Percentiles rank a stretch among this genome's conserved stretches.
phyloP scores from a whole-genome alignment of 2,797 vertebrate genomes.

The Bucorvus abyssinicus region DNA sequence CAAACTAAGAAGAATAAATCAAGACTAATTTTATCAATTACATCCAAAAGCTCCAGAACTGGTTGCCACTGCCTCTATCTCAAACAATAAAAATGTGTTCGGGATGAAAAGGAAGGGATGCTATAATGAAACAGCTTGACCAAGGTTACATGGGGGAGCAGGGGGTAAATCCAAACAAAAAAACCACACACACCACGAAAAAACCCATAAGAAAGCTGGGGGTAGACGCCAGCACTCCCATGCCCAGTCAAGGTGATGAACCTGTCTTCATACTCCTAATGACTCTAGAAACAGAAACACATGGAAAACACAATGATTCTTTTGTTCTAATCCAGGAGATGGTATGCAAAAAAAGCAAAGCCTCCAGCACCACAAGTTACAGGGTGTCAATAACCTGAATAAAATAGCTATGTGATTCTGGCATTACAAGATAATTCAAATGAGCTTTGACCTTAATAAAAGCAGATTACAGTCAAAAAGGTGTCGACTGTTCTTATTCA shows the following conservation, averaged over 20 bases:
- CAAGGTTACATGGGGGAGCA: not conserved
- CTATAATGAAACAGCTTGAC: not conserved
- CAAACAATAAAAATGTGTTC: not conserved
- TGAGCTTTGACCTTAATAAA: not conserved
- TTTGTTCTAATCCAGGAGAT: not conserved
- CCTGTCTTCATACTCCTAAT: not conserved
- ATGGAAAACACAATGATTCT: not conserved
- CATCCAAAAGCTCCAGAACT: not conserved
- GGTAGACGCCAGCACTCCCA: not conserved
- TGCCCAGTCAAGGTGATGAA: not conserved
- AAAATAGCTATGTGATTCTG: not conserved
- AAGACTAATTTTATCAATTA: not conserved
- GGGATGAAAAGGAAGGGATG: not conserved
- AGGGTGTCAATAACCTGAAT: not conserved
- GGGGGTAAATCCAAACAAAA: too few relatives aligned
- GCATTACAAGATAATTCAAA: not conserved
- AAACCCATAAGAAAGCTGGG: not conserved
- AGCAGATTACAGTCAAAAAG: not conserved
- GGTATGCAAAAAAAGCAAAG: accelerated
- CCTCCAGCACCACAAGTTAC: not conserved
- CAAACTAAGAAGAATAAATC: not conserved
- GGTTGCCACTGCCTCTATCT: not conserved
- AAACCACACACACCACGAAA: not conserved
- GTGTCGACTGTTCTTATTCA: not conserved
- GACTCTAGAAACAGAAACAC: not conserved